Evolutionary conservation across 1,140 invertebrate genomes (phyloP).

Genomic region (Ceratoteleas bidentatus): DNA sequence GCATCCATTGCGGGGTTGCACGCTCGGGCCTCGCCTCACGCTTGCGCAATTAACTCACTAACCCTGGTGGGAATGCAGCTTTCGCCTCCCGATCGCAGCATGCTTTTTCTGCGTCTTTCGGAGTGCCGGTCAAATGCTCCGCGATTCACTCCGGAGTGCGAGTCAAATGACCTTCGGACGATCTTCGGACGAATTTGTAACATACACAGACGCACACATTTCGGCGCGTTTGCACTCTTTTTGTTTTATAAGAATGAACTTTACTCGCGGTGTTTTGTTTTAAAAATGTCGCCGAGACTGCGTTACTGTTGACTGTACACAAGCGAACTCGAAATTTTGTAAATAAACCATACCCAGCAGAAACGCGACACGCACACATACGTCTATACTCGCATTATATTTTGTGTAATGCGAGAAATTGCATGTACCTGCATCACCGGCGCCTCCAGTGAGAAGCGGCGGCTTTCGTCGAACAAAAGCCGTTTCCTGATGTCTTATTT

Average conservation of each 20-base stretch:
- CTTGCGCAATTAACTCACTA: slow-evolving; percentile 41
- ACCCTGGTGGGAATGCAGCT: slow-evolving; percentile 31
- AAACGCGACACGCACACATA: neutral
- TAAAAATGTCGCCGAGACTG: neutral
- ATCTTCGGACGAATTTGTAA: too few species aligned
- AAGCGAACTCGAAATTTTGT: neutral
- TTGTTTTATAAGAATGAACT: neutral
- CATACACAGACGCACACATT: too few species aligned
- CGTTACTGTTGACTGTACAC: neutral
- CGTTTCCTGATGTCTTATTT: neutral
- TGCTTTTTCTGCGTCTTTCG: slow-evolving; percentile 18
- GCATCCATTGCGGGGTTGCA: too few species aligned
- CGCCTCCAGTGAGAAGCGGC: too few species aligned
- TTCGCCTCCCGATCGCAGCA: slow-evolving; percentile 26
- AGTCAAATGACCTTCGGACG: too few species aligned
- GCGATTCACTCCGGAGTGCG: too few species aligned
- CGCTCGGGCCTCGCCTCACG: too few species aligned
- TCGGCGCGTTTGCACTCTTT: neutral
- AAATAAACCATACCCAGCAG: neutral
- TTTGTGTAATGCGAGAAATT: too few species aligned
- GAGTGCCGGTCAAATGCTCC: too few species aligned
- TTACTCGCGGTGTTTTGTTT: slow-evolving; percentile 1
- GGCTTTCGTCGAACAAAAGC: too few species aligned
- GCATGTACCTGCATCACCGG: too few species aligned
- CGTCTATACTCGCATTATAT: neutral